Base-by-base conservation (phyloP, 2,113 vertebrate genomes). In the Entomyzon cyanotis region DNA sequence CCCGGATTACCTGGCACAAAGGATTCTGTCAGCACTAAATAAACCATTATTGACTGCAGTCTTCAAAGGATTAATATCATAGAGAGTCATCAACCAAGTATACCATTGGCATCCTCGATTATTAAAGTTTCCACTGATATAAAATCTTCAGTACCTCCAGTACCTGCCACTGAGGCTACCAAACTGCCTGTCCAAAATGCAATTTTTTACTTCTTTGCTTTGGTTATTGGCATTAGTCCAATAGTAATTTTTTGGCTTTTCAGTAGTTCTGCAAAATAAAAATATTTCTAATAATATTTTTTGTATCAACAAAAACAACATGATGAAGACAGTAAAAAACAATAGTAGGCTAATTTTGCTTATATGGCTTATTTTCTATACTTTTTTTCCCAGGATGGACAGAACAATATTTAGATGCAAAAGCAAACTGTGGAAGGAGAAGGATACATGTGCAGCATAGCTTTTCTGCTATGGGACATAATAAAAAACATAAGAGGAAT, bases 91-190 rank as follows among this genome's bases (percentile, higher is more conserved):
- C 50, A 96, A 95, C 58, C 27, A 91, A 95, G 56, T n/a, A 71
- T 46, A 94, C 52, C 16, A n/a, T 12, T 87, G n/a, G 31, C 71
- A 84, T 65, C 35, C 52, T 95, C n/a, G 92, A 53, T 85, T 95
- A 93, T 89, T 95, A 86, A 96, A 84, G 15, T 93, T 96, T 92
- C 87, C 31, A 70, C 65, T 42, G n/a, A 30, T 74, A 52, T 62
- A 93, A 97, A 95, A 89, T n/a, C 23, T 42, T 46, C 47, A 63
- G 44, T 25, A 37, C 53, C 82, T 89, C 79, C 94, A 89, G 56
- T 92, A 85, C 23, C 65, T 62, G 65, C 19, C 47, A 69, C 17
- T 14, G 50, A 95, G 69, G 37, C 33, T 87, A 55, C 62, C 63
- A 91, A 89, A 53, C 62, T 82, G 41, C 35, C 62, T 22, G 19